phyloP scores from a whole-genome alignment of 2,113 vertebrate genomes.

The Riparia riparia region DNA sequence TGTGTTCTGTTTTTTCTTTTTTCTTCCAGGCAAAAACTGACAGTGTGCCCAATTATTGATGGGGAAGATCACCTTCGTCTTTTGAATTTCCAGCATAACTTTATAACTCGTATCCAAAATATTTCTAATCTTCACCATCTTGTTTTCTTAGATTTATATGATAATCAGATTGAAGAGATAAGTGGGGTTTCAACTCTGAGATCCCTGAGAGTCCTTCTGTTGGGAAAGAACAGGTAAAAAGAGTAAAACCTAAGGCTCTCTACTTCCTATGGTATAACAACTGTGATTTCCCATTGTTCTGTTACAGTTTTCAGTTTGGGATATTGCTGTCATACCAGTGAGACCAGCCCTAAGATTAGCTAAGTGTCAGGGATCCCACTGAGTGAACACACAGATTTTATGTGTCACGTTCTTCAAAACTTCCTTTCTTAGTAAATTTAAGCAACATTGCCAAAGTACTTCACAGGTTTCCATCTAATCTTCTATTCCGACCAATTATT shows the following conservation, averaged over 20 bases:
- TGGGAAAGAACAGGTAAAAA: conserved; percentile 93
- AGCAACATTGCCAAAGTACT: background rate
- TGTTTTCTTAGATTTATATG: conserved; percentile 91
- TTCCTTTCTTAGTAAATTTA: background rate
- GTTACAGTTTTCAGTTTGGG: background rate
- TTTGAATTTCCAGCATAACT: conserved; percentile 94
- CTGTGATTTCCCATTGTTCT: background rate
- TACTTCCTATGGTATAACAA: background rate
- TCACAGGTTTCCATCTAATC: background rate
- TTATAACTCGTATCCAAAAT: conserved; percentile 88
- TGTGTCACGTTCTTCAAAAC: background rate
- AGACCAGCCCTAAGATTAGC: background rate
- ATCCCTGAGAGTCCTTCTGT: conserved; percentile 87
- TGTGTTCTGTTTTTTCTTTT: background rate
- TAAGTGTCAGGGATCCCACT: background rate
- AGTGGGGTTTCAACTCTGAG: conserved; percentile 85
- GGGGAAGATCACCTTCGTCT: conserved; percentile 85
- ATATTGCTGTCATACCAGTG: background rate
- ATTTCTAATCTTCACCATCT: conserved; percentile 88
- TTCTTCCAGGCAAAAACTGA: conserved; percentile 82
- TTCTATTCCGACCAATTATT: background rate
- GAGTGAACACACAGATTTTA: background rate
- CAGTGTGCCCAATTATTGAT: conserved; percentile 86
- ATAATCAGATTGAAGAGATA: conserved; percentile 92
- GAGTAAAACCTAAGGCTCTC: background rate